Conservation (phyloP, 1,140 invertebrate species). For the Macrostomum lignano region DNA sequence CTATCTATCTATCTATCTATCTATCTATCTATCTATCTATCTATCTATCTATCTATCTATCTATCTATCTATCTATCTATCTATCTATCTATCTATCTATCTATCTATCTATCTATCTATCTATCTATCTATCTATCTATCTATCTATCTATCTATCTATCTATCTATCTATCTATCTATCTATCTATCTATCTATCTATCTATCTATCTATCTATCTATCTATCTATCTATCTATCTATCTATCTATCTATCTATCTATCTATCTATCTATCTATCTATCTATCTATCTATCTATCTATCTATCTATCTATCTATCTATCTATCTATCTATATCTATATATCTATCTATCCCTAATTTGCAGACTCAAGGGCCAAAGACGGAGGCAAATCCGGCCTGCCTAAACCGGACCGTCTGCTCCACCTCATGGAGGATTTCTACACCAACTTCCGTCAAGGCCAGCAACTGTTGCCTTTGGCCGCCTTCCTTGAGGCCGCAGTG, state of each 20-base stretch:
- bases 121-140: background rate
- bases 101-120: background rate
- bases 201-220: background rate
- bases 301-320: background rate
- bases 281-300: background rate
- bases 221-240: background rate
- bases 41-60: background rate
- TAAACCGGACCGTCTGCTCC: slow-evolving; percentile 21
- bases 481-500: too few relatives aligned
- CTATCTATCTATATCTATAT: background rate
- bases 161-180: background rate
- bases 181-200: background rate
- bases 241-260: background rate
- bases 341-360: background rate
- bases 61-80: background rate
- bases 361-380: slow-evolving; percentile 9
- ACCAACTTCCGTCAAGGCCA: too few relatives aligned
- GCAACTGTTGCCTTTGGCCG: too few relatives aligned
- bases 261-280: background rate
- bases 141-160: background rate
- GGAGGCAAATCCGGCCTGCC: slow-evolving; percentile 13
- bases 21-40: background rate
- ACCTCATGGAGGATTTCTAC: slow-evolving; percentile 30
- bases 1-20: background rate
- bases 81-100: background rate